Evolutionary conservation across 1,140 invertebrate genomes (phyloP).

Genomic region (Plectus sambesii): DNA sequence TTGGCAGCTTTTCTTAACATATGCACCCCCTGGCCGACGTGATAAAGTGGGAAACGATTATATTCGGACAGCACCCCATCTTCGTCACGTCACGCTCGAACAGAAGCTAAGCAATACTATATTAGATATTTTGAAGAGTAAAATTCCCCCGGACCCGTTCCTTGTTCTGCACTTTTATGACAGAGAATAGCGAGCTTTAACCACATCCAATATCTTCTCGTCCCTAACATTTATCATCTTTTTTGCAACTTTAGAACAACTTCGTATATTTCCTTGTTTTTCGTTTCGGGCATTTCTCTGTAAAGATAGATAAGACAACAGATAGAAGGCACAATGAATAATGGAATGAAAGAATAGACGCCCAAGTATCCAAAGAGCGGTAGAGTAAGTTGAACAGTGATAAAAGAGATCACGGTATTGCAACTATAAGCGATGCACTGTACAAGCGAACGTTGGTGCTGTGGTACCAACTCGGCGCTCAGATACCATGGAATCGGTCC

Average conservation of each 20-base stretch:
- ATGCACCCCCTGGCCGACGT: too few species aligned
- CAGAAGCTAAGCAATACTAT: too few species aligned
- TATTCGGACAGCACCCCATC: too few species aligned
- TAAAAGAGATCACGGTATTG: constrained; percentile 24
- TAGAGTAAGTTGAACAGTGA: constrained; percentile 25
- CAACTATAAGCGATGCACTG: constrained; percentile 26
- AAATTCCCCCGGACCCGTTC: too few species aligned
- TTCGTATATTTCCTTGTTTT: constrained; percentile 27
- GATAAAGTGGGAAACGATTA: too few species aligned
- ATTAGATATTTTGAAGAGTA: too few species aligned
- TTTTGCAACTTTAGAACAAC: constrained; percentile 22
- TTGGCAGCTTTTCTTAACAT: too few species aligned
- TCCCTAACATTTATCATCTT: constrained; percentile 2
- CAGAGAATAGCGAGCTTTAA: too few species aligned
- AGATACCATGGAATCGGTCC: constrained; percentile 36
- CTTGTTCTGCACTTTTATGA: too few species aligned
- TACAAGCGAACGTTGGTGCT: constrained; percentile 14
- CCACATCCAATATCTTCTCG: too few species aligned
- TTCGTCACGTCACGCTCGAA: too few species aligned
- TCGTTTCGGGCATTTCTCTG: constrained; percentile 33
- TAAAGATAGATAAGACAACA: constrained; percentile 26
- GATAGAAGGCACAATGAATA: constrained; percentile 32
- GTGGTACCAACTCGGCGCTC: constrained; percentile 30
- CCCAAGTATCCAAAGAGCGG: constrained; percentile 35
- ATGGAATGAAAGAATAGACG: constrained; percentile 28